Evolutionary conservation across 2,888 invertebrate genomes (phyloP).

Genomic region (Nemotelus pantherinus): DNA sequence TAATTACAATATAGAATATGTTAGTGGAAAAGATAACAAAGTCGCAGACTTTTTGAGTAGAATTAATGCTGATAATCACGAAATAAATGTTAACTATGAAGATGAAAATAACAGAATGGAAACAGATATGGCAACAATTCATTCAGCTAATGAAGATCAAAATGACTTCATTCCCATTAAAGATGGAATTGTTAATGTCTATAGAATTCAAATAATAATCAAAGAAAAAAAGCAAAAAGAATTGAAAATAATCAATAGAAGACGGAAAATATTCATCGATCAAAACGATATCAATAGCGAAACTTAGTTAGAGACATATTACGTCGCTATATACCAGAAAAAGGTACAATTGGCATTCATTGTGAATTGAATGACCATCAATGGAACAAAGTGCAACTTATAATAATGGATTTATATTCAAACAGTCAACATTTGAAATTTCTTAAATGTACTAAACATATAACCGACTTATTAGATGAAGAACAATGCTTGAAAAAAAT

Average conservation of each 20-base stretch:
- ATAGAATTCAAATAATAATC: slow-evolving; percentile 11
- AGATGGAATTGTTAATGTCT: slow-evolving; percentile 4
- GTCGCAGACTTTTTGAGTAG: slow-evolving; percentile 18
- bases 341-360: slow-evolving; percentile 11
- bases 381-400: neutral
- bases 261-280: neutral
- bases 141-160: slow-evolving; percentile 11
- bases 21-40: neutral
- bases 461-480: neutral
- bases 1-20: neutral
- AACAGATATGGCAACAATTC: neutral
- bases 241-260: neutral
- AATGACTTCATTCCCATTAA: slow-evolving; percentile 19
- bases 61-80: no score
- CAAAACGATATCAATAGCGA: neutral
- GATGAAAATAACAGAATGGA: neutral
- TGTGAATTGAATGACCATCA: no score
- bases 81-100: neutral
- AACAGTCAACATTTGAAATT: neutral
- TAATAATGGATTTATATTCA: neutral
- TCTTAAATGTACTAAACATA: neutral
- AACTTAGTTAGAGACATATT: slow-evolving; percentile 5
- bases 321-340: neutral
- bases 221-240: neutral
- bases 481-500: slow-evolving; percentile 7